phyloP scores from a whole-genome alignment of 2,888 invertebrate genomes.

The Ptilodon capucinus region DNA sequence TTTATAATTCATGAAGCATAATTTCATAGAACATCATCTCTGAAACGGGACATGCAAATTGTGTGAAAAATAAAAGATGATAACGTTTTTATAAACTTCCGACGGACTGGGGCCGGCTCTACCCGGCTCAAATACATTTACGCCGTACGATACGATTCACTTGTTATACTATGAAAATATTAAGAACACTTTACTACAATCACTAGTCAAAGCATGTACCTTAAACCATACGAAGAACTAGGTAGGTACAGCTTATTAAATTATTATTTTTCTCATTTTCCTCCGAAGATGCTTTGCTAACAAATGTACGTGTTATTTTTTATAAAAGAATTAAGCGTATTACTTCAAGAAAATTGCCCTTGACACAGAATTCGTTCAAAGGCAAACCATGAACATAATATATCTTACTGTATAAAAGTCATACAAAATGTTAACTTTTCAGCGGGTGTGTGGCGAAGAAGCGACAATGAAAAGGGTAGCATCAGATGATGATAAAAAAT shows the following conservation, averaged over 20 bases:
- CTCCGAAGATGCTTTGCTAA: too few species aligned
- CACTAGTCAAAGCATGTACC: too few species aligned
- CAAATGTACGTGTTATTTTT: too few species aligned
- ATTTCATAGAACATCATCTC: conserved; percentile 75
- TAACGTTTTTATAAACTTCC: conserved; percentile 75
- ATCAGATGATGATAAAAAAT: conserved; percentile 64
- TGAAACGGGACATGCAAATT: conserved; percentile 79
- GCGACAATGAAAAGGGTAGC: conserved; percentile 57
- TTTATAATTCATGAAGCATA: conserved; percentile 72
- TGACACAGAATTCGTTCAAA: too few species aligned
- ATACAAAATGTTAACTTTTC: conserved; percentile 40
- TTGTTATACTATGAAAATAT: neutral
- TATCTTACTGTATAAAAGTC: conserved; percentile 10
- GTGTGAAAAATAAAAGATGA: conserved; percentile 76
- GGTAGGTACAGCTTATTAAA: too few species aligned
- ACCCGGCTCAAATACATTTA: conserved; percentile 44
- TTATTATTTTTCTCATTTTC: too few species aligned
- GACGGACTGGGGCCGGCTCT: conserved; percentile 48
- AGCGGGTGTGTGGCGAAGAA: conserved; percentile 47
- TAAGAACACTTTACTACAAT: neutral
- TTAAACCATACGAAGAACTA: too few species aligned
- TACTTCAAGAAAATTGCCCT: too few species aligned
- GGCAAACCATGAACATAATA: too few species aligned
- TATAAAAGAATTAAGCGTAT: too few species aligned
- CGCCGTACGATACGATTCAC: conserved; percentile 28